Percentiles rank a stretch among this genome's conserved stretches.
Conservation (phyloP, 2,113 vertebrate genomes). For the Lophochroa leadbeateri region DNA sequence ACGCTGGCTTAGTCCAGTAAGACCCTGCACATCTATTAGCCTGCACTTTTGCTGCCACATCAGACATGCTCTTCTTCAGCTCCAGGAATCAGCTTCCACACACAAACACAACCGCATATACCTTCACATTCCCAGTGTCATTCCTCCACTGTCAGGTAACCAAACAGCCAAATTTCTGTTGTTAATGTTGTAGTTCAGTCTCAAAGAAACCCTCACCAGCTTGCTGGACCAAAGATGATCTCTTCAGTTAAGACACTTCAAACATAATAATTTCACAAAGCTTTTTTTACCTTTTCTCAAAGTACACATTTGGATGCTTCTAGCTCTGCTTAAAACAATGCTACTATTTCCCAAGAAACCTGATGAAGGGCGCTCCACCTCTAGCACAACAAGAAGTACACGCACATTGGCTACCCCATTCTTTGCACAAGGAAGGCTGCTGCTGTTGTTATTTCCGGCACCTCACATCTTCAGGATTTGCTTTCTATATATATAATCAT, state of each 20-base stretch:
- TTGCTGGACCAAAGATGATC: not conserved
- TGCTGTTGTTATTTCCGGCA: not conserved
- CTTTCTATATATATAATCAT: not conserved
- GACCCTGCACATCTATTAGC: not conserved
- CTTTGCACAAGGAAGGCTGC: not conserved
- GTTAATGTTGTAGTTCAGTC: not conserved
- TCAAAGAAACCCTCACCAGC: not conserved
- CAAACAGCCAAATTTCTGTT: not conserved
- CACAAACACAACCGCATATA: not conserved
- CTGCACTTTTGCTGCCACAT: not conserved
- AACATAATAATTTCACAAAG: not conserved
- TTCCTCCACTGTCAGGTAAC: fast-evolving
- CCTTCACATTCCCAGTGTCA: not conserved
- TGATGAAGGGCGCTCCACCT: not conserved
- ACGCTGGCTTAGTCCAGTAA: not conserved
- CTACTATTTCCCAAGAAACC: not conserved
- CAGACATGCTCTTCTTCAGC: not conserved
- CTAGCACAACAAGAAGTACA: too few relatives aligned
- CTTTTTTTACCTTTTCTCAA: not conserved
- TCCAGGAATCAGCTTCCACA: not conserved
- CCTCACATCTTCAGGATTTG: not conserved
- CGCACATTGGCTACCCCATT: fast-evolving
- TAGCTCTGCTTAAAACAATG: not conserved
- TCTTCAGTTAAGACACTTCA: not conserved
- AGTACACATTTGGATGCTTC: not conserved